Evolutionary conservation across 2,888 invertebrate species (phyloP), one percentile per base, ranked within the genome.

Genomic region (Cryptus armator): DNA sequence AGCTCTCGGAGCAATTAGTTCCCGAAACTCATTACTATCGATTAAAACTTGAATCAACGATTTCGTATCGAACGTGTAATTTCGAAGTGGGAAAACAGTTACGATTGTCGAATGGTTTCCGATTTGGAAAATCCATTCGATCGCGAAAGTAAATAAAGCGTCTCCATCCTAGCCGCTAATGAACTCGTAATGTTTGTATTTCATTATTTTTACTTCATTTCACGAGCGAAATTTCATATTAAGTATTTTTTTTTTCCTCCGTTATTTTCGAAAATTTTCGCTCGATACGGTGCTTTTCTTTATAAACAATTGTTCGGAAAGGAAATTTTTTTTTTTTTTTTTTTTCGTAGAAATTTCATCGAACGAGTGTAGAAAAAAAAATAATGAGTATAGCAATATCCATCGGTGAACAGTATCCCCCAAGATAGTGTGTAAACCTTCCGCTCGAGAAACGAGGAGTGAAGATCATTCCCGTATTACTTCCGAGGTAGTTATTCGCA

Each of bases 401-500:
- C 32, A 12, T 48, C 14, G 48, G 48, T 48, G 29, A 6, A n/a
- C 14, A 29, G 62, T 32, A 62, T 12, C 14, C 3, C 3, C 29
- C 62, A n/a, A 6, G 32, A 62, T n/a, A 62, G 62, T 14, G 14
- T 29, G 62, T 32, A 14, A 51, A 74, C 19, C 37, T 85, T 75
- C 66, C 82, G 53, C 70, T 79, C 64, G 84, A 85, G 56, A 81
- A 59, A 81, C 74, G 70, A 72, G 59, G 51, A 82, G 62, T 62
- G 83, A 67, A 72, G 56, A 59, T 81, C 79, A 37, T 64, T 64
- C 66, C 64, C 76, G 51, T 72, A 84, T 87, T 86, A 87, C 84
- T 87, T 86, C 82, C 87, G 81, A 76, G 86, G 77, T 83, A 77
- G 85, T 87, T 87, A 79, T 68, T 78, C 85, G 85, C 67, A 86